These are phyloP conservation scores for Zoanthus gigantus DNA, from an alignment of 92 coral and sea anemone genomes.

Conservation along the genomic window DNA sequence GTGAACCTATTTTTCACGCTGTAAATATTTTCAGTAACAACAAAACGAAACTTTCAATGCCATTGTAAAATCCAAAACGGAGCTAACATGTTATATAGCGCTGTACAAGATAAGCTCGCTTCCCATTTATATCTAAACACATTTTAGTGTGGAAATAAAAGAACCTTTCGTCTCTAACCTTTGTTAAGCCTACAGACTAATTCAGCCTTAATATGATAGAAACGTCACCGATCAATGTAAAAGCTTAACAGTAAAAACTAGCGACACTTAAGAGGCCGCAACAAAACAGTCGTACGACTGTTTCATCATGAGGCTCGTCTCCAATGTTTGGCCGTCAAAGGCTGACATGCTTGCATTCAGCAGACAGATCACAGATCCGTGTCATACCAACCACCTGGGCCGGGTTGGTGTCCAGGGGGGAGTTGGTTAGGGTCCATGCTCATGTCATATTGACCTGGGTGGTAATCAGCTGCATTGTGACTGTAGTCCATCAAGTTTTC, in stretches of 20 bases:
- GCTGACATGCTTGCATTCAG: too few species aligned
- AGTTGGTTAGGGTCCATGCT: constrained; percentile 69
- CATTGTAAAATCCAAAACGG: background rate
- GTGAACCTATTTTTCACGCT: background rate
- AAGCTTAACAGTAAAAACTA: background rate
- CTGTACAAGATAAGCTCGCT: background rate
- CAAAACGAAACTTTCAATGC: background rate
- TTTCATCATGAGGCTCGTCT: background rate
- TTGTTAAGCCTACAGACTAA: background rate
- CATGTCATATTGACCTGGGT: constrained; percentile 80
- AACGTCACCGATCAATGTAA: background rate
- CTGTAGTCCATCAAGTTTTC: constrained; percentile 82
- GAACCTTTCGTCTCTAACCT: background rate
- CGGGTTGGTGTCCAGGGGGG: constrained; percentile 81
- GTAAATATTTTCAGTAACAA: background rate
- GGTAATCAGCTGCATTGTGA: constrained; percentile 77
- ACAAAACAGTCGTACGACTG: background rate
- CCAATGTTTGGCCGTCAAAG: constrained; percentile 16
- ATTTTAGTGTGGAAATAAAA: background rate
- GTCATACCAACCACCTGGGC: constrained; percentile 88
- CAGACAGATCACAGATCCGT: constrained; percentile 70
- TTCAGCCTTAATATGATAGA: background rate
- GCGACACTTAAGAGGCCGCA: background rate
- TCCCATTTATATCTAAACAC: background rate
- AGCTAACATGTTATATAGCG: background rate